These are phyloP conservation scores for Gadus chalcogrammus DNA, from an alignment of 2,113 vertebrate genomes.

Conservation along the genomic window DNA sequence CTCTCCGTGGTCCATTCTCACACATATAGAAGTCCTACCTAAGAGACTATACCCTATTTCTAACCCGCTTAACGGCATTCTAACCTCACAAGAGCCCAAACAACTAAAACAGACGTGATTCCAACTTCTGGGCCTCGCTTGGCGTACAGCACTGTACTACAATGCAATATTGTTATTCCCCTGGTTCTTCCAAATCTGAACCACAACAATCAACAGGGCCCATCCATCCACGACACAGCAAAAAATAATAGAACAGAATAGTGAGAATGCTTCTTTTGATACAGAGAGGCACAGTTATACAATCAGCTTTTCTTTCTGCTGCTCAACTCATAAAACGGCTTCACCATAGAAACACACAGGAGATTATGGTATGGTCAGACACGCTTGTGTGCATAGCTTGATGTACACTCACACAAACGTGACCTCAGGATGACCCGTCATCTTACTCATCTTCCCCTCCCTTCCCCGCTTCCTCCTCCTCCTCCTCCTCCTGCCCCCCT, in stretches of 20 bases:
- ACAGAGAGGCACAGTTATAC: neutral
- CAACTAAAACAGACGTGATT: too few relatives aligned
- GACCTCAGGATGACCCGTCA: too few relatives aligned
- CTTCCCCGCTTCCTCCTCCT: conserved; percentile 5
- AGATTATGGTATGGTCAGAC: conserved; percentile 4
- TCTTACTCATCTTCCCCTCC: neutral
- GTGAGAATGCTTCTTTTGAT: too few relatives aligned
- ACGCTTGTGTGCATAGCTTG: neutral
- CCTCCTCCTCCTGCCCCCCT: conserved; percentile 22
- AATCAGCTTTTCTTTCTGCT: neutral
- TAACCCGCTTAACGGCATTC: neutral
- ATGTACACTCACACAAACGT: too few relatives aligned
- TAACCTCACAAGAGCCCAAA: too few relatives aligned
- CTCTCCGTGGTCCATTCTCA: neutral
- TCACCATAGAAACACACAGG: neutral
- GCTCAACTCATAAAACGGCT: neutral
- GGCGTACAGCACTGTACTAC: neutral
- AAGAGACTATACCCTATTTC: neutral
- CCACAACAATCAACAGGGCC: too few relatives aligned
- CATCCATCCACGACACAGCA: too few relatives aligned
- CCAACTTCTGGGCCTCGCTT: neutral
- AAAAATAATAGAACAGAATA: neutral
- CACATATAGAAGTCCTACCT: neutral
- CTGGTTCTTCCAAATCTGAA: too few relatives aligned
- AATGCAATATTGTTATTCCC: neutral